Conservation (phyloP, 2,797 vertebrate genomes). For the Thalassophryne amazonica region DNA sequence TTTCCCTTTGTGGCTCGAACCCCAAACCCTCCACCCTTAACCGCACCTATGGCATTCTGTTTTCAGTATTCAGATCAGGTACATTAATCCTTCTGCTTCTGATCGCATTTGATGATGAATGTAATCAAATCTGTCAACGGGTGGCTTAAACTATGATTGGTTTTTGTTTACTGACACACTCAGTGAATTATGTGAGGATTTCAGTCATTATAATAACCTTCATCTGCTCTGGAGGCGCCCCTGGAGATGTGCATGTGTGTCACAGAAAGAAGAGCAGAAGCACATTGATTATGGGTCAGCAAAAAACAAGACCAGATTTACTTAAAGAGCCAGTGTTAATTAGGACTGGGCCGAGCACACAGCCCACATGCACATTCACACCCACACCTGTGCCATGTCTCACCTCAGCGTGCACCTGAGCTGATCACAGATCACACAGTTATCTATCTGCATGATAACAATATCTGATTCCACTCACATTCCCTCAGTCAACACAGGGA, state of each 20-base stretch:
- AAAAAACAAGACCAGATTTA: constrained; percentile 34
- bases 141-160: constrained; percentile 6
- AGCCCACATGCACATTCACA: not conserved
- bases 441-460: constrained; percentile 39
- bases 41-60: too few species aligned
- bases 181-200: constrained; percentile 11
- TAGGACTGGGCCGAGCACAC: too few species aligned
- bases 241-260: constrained; percentile 21
- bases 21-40: too few species aligned
- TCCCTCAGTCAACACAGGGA: constrained; percentile 23
- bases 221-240: constrained; percentile 42
- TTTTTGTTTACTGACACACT: constrained; percentile 7
- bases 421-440: constrained; percentile 29
- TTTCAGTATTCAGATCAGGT: too few species aligned
- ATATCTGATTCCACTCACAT: constrained; percentile 48
- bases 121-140: constrained; percentile 16
- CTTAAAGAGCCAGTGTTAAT: constrained; percentile 33
- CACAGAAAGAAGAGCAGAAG: constrained; percentile 25
- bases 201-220: constrained; percentile 45
- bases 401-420: not conserved
- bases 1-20: too few species aligned
- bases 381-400: constrained; percentile 9
- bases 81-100: too few species aligned
- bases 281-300: constrained; percentile 60
- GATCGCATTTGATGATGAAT: too few species aligned